Evolutionary conservation across 2,888 invertebrate genomes (phyloP).

Genomic region (Sturmia bella): DNA sequence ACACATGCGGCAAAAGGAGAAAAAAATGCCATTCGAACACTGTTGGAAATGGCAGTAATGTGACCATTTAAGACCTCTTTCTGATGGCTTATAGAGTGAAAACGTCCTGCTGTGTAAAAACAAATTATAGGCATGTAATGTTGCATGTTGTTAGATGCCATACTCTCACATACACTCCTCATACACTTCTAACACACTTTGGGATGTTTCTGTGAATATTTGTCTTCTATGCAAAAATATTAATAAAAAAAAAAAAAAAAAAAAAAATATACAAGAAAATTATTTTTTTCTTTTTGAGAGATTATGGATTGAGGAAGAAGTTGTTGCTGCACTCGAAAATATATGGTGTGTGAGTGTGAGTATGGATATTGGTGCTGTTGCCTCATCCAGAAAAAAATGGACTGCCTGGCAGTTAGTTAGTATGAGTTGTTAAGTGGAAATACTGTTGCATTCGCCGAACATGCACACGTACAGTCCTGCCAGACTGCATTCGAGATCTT

Average conservation of each 20-base stretch:
- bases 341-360: no score
- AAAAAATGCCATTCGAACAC: constrained; percentile 72
- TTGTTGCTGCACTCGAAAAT: background rate
- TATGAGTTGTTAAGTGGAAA: constrained; percentile 22
- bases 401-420: constrained; percentile 27
- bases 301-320: constrained; percentile 66
- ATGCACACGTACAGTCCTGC: background rate
- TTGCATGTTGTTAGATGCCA: constrained; percentile 77
- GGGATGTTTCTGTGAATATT: constrained; percentile 25
- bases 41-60: constrained; percentile 79
- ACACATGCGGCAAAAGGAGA: constrained; percentile 31
- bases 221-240: constrained; percentile 58
- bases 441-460: constrained; percentile 13
- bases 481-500: constrained; percentile 45
- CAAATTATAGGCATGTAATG: constrained; percentile 81
- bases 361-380: constrained; percentile 12
- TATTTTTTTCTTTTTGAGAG: background rate
- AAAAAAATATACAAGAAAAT: constrained; percentile 24
- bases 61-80: constrained; percentile 79
- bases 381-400: constrained; percentile 8
- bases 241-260: constrained; percentile 28
- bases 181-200: constrained; percentile 1
- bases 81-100: constrained; percentile 80
- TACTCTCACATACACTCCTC: constrained; percentile 3
- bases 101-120: constrained; percentile 81